These are phyloP conservation scores for Heliangelus exortis DNA, from an alignment of 2,797 vertebrate species.

Conservation along the genomic window DNA sequence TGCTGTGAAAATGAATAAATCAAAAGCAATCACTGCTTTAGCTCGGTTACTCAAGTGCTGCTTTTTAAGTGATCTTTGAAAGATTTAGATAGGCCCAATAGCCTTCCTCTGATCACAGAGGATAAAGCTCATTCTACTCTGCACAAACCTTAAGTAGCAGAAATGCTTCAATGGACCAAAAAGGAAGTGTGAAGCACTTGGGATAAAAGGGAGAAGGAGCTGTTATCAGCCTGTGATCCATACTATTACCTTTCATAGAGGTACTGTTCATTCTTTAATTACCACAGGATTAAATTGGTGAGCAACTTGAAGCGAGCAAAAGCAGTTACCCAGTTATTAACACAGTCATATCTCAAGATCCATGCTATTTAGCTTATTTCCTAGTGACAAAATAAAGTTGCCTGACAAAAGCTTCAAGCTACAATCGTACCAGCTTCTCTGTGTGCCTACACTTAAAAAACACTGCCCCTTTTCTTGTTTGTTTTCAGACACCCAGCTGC, in stretches of 20 bases:
- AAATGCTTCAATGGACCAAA: neutral
- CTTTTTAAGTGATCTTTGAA: constrained; percentile 45
- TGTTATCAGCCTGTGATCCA: neutral
- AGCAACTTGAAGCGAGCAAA: neutral
- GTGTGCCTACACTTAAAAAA: neutral
- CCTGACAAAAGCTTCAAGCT: neutral
- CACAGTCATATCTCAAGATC: neutral
- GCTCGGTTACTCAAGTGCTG: constrained; percentile 38
- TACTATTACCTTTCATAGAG: neutral
- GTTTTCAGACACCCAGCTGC: neutral
- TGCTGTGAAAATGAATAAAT: constrained; percentile 13
- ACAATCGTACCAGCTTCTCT: neutral
- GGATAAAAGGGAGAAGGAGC: neutral
- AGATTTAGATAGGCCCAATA: neutral
- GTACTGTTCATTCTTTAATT: neutral
- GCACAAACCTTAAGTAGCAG: neutral
- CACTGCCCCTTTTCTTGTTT: neutral
- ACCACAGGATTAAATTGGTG: neutral
- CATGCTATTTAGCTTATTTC: neutral
- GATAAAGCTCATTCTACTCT: neutral
- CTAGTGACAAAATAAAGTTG: neutral
- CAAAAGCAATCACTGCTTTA: constrained; percentile 6
- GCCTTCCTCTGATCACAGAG: neutral
- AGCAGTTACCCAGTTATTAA: neutral
- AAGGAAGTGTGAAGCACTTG: neutral